These are phyloP conservation scores for Acanthosepion esculentum DNA, from an alignment of 2,888 invertebrate species.

Conservation along the genomic window DNA sequence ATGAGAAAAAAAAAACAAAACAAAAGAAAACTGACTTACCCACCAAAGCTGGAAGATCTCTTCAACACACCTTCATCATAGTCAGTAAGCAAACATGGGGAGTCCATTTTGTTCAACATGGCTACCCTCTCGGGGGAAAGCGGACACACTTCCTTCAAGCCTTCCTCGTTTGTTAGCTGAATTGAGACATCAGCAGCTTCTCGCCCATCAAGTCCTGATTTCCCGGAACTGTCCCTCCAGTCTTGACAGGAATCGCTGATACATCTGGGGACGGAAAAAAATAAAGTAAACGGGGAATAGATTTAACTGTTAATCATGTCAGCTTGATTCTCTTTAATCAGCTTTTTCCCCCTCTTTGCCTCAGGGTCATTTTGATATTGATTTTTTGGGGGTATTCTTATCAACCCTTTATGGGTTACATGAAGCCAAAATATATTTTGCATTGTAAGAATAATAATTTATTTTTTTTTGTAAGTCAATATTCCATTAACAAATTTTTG, in stretches of 20 bases:
- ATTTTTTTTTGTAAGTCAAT: no score
- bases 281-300: background rate
- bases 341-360: no score
- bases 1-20: no score
- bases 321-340: no score
- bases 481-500: no score
- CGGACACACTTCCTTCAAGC: conserved; percentile 53
- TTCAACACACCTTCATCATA: conserved; percentile 57
- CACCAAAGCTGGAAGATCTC: conserved; percentile 68
- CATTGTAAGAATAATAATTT: no score
- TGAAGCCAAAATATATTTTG: no score
- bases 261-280: background rate
- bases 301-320: background rate
- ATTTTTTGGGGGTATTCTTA: no score
- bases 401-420: no score
- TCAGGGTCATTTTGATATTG: no score
- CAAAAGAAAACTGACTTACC: conserved; percentile 44
- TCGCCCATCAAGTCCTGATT: background rate
- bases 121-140: conserved; percentile 52
- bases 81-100: background rate
- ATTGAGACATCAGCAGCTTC: conserved; percentile 54
- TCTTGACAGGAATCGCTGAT: background rate
- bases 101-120: background rate
- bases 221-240: conserved; percentile 34
- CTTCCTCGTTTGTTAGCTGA: conserved; percentile 57